Percentiles rank a stretch among this genome's conserved stretches.
phyloP scores from a whole-genome alignment of 2,888 invertebrate species.

The Eupeodes luniger region DNA sequence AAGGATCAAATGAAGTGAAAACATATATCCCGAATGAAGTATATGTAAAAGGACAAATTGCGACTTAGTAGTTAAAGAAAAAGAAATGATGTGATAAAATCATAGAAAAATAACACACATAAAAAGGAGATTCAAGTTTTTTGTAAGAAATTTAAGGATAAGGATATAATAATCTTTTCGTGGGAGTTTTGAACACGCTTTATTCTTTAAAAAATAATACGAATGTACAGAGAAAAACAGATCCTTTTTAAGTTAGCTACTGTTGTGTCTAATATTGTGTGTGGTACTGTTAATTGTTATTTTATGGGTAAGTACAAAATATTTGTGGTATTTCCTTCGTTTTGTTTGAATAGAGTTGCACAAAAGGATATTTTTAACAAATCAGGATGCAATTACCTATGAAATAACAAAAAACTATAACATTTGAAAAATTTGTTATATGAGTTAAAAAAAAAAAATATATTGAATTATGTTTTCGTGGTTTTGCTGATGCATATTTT shows the following conservation, averaged over 20 bases:
- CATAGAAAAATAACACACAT: slow-evolving; percentile 9
- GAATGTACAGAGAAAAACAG: not conserved
- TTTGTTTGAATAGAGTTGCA: not conserved
- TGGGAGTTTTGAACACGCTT: slow-evolving; percentile 67
- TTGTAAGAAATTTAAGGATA: not conserved
- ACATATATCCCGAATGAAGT: not conserved
- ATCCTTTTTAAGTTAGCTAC: slow-evolving; percentile 11
- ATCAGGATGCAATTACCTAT: too few relatives aligned
- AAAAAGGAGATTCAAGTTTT: slow-evolving; percentile 35
- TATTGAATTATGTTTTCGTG: too few relatives aligned
- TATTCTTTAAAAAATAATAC: slow-evolving; percentile 56
- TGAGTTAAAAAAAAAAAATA: too few relatives aligned
- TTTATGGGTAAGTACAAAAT: not conserved
- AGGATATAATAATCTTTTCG: slow-evolving; percentile 67
- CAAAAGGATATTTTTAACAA: not conserved
- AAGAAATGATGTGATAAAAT: slow-evolving; percentile 48
- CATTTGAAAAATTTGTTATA: too few relatives aligned
- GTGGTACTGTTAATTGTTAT: not conserved
- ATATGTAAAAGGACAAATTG: slow-evolving; percentile 13
- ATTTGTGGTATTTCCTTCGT: not conserved
- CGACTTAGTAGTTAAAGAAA: slow-evolving; percentile 10
- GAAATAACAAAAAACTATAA: too few relatives aligned
- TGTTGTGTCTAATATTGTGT: not conserved
- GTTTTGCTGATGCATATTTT: too few relatives aligned
- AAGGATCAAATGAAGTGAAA: slow-evolving; percentile 66